Base-by-base conservation (phyloP, 1,140 invertebrate species). In the Heliconius melpomene region DNA sequence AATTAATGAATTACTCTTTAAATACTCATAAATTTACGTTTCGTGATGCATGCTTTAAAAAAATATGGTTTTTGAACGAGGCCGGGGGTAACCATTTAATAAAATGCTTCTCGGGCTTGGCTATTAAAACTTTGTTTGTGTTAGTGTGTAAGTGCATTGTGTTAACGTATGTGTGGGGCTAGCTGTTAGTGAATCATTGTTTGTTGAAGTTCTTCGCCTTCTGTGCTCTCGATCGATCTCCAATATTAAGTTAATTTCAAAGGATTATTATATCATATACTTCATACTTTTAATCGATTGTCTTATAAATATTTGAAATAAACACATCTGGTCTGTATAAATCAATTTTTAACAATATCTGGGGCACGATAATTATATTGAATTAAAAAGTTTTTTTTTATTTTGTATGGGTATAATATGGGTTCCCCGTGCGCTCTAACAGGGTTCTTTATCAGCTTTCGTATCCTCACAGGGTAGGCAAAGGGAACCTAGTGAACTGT, bases 131-230 rank as follows among this genome's bases (percentile, higher is more conserved):
- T 79, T 79, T 83, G 80, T 82, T 75, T 84, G 79, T 79, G 75
- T 80, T 46, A 57, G 74, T 76, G 74, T 79, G 74, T 76, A 66
- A 66, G 60, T 66, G 60, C 60, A 66, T 66, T 66, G 60, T 76
- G 70, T 81, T 79, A 81, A 75, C 26, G 71, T 32, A 73, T 78
- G 79, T 66, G 77, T 80, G 79, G 82, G 78, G 77, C 79, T 77
- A 86, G 83, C 85, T 83, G 83, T 83, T 84, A 80, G 84, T 90
- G 89, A 90, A 86, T 90, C 89, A 90, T 89, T 82, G 85, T 86
- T 86, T 85, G 84, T 85, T 86, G 80, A 60, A 82, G 79, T 73
- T 82, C 76, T 78, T 76, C 60, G 77, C 82, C 74, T 79, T 79
- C 32, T 40, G 66, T 81, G 74, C 82, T 84, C 46, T 86, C 86